Evolutionary conservation across 2,797 vertebrate species (phyloP), one percentile per base, ranked within the genome.

Genomic region (Acrocephalus scirpaceus): DNA sequence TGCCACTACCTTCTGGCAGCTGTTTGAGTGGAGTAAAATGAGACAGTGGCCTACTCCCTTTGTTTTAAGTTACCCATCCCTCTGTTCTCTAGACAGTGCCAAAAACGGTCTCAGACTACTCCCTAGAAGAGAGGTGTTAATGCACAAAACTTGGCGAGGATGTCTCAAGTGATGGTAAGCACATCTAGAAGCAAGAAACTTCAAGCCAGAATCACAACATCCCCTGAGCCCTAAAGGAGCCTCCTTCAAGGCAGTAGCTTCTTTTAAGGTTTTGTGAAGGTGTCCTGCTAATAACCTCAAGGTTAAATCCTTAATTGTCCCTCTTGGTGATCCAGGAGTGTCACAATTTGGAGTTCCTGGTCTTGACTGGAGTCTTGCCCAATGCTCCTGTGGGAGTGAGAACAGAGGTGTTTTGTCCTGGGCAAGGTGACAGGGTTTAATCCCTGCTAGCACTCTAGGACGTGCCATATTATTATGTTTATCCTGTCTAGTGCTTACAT

Each of bases 61-160:
- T 12, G 16, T 53, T 92, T 85, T 53, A 71, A 7, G 18, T 66
- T 66, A 57, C 6, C 7, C 34, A n/a, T 47, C 32, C 70, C 34
- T 74, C 42, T 0, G 0, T 10, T 83, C 70, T 64, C 48, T 50
- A n/a, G 14, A 11, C 6, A n/a, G 60, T 34, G 36, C 30, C 14
- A 32, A 51, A 69, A 88, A 56, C 72, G 3, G 13, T 71, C 42
- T 36, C 70, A 61, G 27, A 42, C 16, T 12, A 7, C 29, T 58
- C 53, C 30, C 22, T 40, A 40, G 40, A 61, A 87, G 27, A 67
- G 48, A 82, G 17, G 1, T n/a, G 50, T 48, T 64, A 36, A 51
- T n/a, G 38, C 25, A 82, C 44, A 61, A 65, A 80, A 44, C 25
- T 56, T 16, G 6, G 6, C 0, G 0, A 89, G 44, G 14, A 2